Percentiles rank a stretch among this genome's conserved stretches.
Conservation (phyloP, 2,113 vertebrate species). For the Psettodes erumei region DNA sequence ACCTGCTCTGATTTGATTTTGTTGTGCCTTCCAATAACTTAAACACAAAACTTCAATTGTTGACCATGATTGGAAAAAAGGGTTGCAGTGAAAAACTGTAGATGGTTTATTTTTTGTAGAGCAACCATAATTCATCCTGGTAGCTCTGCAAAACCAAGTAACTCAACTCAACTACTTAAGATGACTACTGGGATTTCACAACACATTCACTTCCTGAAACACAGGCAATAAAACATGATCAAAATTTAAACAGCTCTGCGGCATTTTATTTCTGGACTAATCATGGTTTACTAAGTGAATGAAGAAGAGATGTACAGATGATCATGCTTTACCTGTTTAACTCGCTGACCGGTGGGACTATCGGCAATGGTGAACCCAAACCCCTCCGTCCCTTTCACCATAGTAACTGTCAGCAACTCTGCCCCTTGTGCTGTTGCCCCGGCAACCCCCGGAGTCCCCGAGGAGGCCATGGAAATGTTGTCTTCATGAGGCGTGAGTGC, state of each 20-base stretch:
- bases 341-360: conserved; percentile 97
- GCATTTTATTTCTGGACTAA: neutral
- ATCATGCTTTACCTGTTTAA: conserved; percentile 87
- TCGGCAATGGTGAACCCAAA: conserved; percentile 99
- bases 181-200: conserved; percentile 21
- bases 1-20: neutral
- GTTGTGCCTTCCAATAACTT: no score
- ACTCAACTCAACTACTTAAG: neutral
- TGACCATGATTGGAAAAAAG: no score
- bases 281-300: neutral
- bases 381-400: conserved; percentile 98
- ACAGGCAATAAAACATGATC: neutral
- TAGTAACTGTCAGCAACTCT: conserved; percentile 97
- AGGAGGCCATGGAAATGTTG: conserved; percentile 96
- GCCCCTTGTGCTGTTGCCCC: conserved; percentile 75
- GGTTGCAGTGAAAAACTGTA: no score
- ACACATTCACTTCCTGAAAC: conserved; percentile 7
- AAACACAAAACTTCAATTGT: no score
- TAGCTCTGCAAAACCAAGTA: no score
- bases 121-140: no score
- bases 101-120: conserved; percentile 14
- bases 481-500: conserved; percentile 90
- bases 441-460: conserved; percentile 86
- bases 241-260: conserved; percentile 12
- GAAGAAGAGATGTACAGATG: neutral